These are phyloP conservation scores for Lycocerus yunnanus DNA, from an alignment of 2,888 invertebrate species.

Conservation along the genomic window DNA sequence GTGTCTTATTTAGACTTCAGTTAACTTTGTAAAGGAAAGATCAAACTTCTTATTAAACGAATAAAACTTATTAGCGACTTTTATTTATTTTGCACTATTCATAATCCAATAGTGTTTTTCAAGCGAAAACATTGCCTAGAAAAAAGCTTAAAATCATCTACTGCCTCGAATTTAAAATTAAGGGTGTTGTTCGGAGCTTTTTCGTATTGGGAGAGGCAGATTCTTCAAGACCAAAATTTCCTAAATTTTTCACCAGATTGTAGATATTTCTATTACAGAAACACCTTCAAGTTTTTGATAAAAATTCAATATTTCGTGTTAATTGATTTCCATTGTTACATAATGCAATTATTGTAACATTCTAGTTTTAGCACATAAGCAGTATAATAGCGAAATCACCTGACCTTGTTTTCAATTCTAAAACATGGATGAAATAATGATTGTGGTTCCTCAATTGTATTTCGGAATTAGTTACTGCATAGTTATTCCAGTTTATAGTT, in stretches of 20 bases:
- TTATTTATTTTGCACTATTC: no score
- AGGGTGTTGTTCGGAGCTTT: neutral
- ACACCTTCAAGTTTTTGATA: neutral
- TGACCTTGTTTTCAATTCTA: neutral
- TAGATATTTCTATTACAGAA: neutral
- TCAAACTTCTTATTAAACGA: no score
- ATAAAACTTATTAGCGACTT: no score
- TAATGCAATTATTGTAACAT: neutral
- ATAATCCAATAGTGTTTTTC: no score
- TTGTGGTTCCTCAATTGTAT: neutral
- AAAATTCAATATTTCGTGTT: neutral
- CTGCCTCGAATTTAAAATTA: neutral
- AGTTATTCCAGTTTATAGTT: neutral
- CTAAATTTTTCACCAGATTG: neutral
- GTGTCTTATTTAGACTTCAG: no score
- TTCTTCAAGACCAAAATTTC: neutral
- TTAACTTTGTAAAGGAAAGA: no score
- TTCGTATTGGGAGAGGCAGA: neutral
- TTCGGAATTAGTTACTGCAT: neutral
- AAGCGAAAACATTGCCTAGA: neutral
- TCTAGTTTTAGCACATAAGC: neutral
- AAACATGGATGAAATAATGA: neutral
- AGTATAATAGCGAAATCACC: neutral
- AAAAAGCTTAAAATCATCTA: no score
- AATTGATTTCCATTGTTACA: neutral